These are phyloP conservation scores for Epinephelus malabaricus DNA, from an alignment of 2,797 vertebrate genomes.

Conservation along the genomic window DNA sequence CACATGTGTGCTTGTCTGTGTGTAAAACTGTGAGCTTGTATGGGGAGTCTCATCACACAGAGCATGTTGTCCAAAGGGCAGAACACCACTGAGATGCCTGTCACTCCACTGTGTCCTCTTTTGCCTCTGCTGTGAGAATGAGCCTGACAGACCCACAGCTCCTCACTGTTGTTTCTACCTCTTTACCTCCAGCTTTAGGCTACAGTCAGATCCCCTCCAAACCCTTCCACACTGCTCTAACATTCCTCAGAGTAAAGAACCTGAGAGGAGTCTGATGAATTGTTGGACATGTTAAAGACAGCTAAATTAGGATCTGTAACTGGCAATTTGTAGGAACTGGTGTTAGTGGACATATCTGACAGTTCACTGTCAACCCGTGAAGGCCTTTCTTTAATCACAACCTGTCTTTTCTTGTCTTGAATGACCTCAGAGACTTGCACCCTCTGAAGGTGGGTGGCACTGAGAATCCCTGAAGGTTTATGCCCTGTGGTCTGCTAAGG, in stretches of 20 bases:
- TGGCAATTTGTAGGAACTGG: conserved; percentile 55
- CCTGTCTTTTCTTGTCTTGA: conserved; percentile 11
- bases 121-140: conserved; percentile 14
- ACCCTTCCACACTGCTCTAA: conserved; percentile 27
- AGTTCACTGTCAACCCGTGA: conserved; percentile 49
- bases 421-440: conserved; percentile 39
- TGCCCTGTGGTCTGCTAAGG: conserved; percentile 15
- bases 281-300: conserved; percentile 66
- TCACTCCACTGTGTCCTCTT: conserved; percentile 11
- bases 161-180: conserved; percentile 26
- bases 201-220: conserved; percentile 16
- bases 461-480: conserved; percentile 53
- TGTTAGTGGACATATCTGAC: conserved; percentile 64
- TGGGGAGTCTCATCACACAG: conserved; percentile 25
- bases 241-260: conserved; percentile 39
- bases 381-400: conserved; percentile 59
- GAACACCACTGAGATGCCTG: conserved; percentile 29
- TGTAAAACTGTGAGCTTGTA: not conserved
- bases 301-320: conserved; percentile 76
- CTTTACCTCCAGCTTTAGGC: conserved; percentile 21
- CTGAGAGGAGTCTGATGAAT: conserved; percentile 40
- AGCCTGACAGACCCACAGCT: conserved; percentile 41
- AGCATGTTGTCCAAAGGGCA: conserved; percentile 51
- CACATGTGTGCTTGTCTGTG: not conserved
- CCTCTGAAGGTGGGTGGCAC: conserved; percentile 33